These are phyloP conservation scores for Brenthis daphne DNA, from an alignment of 2,888 invertebrate species.

Conservation along the genomic window DNA sequence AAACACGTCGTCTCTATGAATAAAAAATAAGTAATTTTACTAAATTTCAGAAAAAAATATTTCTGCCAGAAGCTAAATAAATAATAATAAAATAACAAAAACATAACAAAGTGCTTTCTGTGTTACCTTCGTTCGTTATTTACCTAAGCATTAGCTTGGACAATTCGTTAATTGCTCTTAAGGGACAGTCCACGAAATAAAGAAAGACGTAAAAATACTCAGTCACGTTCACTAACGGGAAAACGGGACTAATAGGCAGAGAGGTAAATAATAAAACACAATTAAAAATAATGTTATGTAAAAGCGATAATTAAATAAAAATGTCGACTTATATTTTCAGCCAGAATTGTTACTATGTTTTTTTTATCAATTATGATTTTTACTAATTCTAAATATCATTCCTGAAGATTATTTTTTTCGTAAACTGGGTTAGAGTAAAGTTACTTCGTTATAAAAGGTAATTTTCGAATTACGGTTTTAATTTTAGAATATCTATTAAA, in stretches of 20 bases:
- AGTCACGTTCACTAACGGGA: conserved; percentile 10
- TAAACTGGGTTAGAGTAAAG: too few relatives aligned
- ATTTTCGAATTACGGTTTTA: too few relatives aligned
- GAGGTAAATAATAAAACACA: conserved; percentile 9
- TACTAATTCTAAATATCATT: too few relatives aligned
- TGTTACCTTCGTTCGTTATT: conserved; percentile 22
- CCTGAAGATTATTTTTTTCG: too few relatives aligned
- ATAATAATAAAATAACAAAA: conserved; percentile 3
- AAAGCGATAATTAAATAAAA: conserved; percentile 1
- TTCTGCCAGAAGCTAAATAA: background rate
- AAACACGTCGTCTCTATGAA: too few relatives aligned
- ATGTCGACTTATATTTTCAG: background rate
- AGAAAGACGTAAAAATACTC: conserved; percentile 24
- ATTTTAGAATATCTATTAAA: background rate
- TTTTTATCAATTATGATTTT: too few relatives aligned
- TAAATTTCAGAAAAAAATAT: background rate
- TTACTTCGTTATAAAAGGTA: too few relatives aligned
- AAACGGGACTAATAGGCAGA: conserved; percentile 1
- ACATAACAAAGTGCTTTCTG: conserved; percentile 4
- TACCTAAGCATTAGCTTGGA: conserved; percentile 24
- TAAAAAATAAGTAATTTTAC: too few relatives aligned
- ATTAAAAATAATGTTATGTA: conserved; percentile 2
- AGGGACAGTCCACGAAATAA: conserved; percentile 22
- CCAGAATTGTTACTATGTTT: too few relatives aligned
- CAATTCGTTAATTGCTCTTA: conserved; percentile 30